Conservation (phyloP, 2,113 vertebrate genomes). For the Rhabdornis inornatus region DNA sequence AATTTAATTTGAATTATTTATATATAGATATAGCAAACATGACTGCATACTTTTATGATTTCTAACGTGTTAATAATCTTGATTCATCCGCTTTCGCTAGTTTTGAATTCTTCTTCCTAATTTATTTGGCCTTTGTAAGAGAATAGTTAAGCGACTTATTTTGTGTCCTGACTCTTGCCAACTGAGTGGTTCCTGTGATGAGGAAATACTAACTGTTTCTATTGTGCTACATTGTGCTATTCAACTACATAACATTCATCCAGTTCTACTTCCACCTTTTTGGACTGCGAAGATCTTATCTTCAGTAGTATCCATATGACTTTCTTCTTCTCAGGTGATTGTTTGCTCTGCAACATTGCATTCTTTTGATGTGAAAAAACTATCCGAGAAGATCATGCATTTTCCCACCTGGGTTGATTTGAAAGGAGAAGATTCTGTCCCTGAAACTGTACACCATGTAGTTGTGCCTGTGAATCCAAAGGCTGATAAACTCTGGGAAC, state of each 20-base stretch:
- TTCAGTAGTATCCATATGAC: neutral
- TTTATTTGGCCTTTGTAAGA: neutral
- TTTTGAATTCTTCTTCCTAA: neutral
- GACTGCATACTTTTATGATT: neutral
- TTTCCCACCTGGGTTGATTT: constrained; percentile 98
- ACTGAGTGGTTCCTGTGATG: neutral
- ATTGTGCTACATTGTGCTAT: neutral
- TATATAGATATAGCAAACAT: neutral
- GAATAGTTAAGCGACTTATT: neutral
- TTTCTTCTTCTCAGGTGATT: constrained; percentile 82
- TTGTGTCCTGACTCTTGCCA: neutral
- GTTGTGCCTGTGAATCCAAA: constrained; percentile 95
- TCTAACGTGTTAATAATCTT: neutral
- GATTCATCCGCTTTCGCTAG: neutral
- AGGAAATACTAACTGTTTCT: neutral
- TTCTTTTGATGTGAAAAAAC: constrained; percentile 97
- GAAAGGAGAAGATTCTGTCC: constrained; percentile 97
- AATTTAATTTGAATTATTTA: neutral
- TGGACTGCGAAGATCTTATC: neutral
- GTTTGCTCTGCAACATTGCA: constrained; percentile 97
- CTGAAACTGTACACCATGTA: constrained; percentile 95
- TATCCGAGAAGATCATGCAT: constrained; percentile 98
- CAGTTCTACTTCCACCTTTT: neutral
- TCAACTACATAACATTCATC: neutral
- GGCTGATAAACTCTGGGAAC: constrained; percentile 87